Percentiles rank a stretch among this genome's conserved stretches.
These are phyloP conservation scores for Lutjanus argentimaculatus DNA, from an alignment of 2,797 vertebrate genomes.

Conservation along the genomic window DNA sequence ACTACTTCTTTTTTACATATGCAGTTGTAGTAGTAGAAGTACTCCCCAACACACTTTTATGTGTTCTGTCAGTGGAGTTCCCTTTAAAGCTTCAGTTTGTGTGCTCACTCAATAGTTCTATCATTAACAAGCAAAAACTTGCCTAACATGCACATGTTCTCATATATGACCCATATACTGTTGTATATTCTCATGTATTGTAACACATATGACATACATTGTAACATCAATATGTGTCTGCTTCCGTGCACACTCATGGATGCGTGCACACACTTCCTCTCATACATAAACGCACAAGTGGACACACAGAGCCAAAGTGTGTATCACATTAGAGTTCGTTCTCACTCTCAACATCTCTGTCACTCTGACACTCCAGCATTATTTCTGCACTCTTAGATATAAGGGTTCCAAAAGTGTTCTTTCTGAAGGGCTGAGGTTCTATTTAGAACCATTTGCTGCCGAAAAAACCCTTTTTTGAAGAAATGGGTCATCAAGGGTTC, in stretches of 20 bases:
- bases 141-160: neutral
- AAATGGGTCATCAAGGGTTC: too few species aligned
- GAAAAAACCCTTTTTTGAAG: too few species aligned
- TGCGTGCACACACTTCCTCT: neutral
- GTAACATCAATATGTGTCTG: neutral
- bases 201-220: neutral
- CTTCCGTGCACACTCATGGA: neutral
- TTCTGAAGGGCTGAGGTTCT: too few species aligned
- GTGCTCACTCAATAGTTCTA: neutral
- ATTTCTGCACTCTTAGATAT: too few species aligned
- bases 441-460: too few species aligned
- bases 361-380: too few species aligned
- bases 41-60: neutral
- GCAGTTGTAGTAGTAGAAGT: neutral
- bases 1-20: neutral
- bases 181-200: neutral
- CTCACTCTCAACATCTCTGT: too few species aligned
- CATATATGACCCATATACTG: neutral
- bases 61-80: neutral
- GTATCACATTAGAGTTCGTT: too few species aligned
- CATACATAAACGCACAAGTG: neutral
- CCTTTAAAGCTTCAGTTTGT: neutral
- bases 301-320: neutral
- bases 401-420: too few species aligned
- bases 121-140: neutral